Conservation (phyloP, 2,888 invertebrate species). For the Dolichopus griseipennis region DNA sequence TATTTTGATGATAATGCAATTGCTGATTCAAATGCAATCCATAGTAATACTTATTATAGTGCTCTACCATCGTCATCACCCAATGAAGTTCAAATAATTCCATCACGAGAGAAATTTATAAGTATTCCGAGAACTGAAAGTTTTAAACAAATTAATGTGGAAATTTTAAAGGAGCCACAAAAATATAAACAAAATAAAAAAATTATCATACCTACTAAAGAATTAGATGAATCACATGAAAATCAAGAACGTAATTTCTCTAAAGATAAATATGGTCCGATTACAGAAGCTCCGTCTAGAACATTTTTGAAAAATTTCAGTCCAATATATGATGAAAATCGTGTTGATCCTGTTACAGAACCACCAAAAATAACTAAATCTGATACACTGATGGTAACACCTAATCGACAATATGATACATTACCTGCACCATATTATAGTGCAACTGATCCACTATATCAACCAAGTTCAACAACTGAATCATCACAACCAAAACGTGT, state of each 20-base stretch:
- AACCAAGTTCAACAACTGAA: conserved; percentile 22
- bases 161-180: conserved; percentile 29
- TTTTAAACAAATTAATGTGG: conserved; percentile 33
- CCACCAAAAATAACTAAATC: conserved; percentile 11
- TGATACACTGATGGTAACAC: conserved; percentile 24
- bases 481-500: conserved; percentile 17
- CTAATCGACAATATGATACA: conserved; percentile 13
- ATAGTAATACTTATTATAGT: conserved; percentile 26
- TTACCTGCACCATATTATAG: conserved; percentile 9
- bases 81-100: conserved; percentile 17
- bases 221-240: conserved; percentile 30
- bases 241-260: conserved; percentile 28
- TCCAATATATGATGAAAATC: conserved; percentile 22
- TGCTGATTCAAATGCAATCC: conserved; percentile 35
- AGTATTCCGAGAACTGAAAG: conserved; percentile 18
- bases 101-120: conserved; percentile 14
- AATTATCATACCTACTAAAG: conserved; percentile 17
- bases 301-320: conserved; percentile 38
- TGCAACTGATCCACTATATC: conserved; percentile 16
- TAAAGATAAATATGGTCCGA: conserved; percentile 12
- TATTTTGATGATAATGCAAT: conserved; percentile 46
- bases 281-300: conserved; percentile 35
- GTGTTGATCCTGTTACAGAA: conserved; percentile 15
- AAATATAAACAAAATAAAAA: background rate
- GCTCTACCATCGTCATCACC: conserved; percentile 10